Evolutionary conservation across 2,888 invertebrate species (phyloP), one percentile per base, ranked within the genome.

Genomic region (Ptycholaimellus sp.): DNA sequence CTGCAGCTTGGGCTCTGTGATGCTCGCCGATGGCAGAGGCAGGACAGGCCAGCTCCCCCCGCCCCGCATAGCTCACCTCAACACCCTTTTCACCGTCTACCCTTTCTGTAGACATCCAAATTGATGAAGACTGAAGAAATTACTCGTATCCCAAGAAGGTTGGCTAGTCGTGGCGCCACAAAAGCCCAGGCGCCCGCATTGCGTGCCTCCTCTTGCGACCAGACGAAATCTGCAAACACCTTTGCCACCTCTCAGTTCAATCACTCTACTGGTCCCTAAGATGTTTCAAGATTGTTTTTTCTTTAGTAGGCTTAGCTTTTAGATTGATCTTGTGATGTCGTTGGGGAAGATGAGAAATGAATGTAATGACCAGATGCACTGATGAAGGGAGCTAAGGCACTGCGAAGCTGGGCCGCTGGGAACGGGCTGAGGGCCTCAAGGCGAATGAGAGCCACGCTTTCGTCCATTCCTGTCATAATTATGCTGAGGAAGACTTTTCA

Each of bases 131-230:
- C 14, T 11, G 3, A 27, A 18, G 6, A 9, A 23, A 27, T 22
- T 31, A 56, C 52, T 42, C 43, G 33, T 25, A 56, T 46, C 35
- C 81, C 85, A 36, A 87, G 66, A 37, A 90, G 65, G 61, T 85
- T 82, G 60, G 79, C 75, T 61, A 96, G 87, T 51, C 93, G 68
- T 23, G 80, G 73, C 46, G 72, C 72, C 2, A 93, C 67, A 60
- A 85, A 96, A 37, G 66, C 70, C 93, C 93, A 96, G 1, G 82
- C 79, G 17, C 93, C 93, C 76, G 81, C 81, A 57, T 96, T 96
- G 54, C 74, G 71, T 42, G 81, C 87, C 57, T 96, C 93, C 57
- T 96, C 93, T 66, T 96, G 93, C 54, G 81, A 77, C 93, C 93
- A 96, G 3, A 65, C 48, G 46, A 59, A 63, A 33, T 57, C 63